Percentiles rank a stretch among this genome's conserved stretches.
These are phyloP conservation scores for Mnemiopsis leidyi DNA, from an alignment of 37 sponge, comb jelly and placozoan genomes.

Conservation along the genomic window DNA sequence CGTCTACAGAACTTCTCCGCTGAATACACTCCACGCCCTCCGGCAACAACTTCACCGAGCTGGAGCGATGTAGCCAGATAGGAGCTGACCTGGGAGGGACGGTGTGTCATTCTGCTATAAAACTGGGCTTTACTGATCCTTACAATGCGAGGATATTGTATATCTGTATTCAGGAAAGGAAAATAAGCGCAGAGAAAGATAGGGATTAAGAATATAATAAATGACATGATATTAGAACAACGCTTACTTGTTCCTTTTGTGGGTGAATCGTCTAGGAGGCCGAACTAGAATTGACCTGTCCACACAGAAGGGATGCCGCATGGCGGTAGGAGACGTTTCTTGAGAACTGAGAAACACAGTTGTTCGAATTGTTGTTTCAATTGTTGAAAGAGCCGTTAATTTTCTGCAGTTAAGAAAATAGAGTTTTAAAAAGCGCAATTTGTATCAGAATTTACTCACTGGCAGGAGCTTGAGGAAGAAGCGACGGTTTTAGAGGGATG, in stretches of 20 bases:
- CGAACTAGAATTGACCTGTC: slow-evolving; percentile 29
- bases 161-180: no score
- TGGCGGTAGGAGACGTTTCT: not conserved
- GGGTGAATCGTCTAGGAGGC: slow-evolving; percentile 1
- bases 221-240: not conserved
- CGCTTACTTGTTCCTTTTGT: slow-evolving; percentile 51
- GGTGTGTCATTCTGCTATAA: not conserved
- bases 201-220: no score
- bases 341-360: not conserved
- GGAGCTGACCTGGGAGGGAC: slow-evolving; percentile 6
- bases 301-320: slow-evolving; percentile 38
- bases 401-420: no score
- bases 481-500: slow-evolving; percentile 12
- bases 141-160: no score
- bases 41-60: not conserved
- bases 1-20: slow-evolving; percentile 6
- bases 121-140: no score
- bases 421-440: no score
- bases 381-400: no score
- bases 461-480: slow-evolving; percentile 3
- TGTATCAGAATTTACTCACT: no score
- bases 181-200: not conserved
- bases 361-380: no score
- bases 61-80: not conserved
- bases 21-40: not conserved